Evolutionary conservation across 2,113 vertebrate genomes (phyloP), one percentile per base, ranked within the genome.

Genomic region (Cichladusa arquata): DNA sequence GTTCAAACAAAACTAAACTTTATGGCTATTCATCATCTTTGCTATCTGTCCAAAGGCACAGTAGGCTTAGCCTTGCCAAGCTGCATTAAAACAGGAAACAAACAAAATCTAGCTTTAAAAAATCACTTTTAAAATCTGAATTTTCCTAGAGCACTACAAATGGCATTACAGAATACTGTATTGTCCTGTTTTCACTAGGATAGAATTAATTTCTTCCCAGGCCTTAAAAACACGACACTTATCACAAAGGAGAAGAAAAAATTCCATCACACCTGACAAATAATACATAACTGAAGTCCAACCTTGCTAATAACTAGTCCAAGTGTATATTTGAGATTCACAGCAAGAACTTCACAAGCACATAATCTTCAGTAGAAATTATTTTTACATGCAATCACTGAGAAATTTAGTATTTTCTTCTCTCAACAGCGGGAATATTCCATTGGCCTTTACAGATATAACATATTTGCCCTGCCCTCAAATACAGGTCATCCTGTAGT

Each of bases 1-100:
- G 91, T 94, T 90, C 79, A 93, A 95, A 97, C 81, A 88, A 88
- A 94, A 70, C 71, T 82, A 82, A 93, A 91, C 87, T 94, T 95
- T 2, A 70, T 25, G 25, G 48, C 53, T 84, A 71, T 92, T 83
- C 40, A 86, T 95, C 80, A 86, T 60, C 65, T 93, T 65, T 74
- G 51, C 70, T 88, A 64, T 88, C 91, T 74, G 22, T 84, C 44
- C 62, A 54, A 19, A 71, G 24, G 26, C 69, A 92, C 57, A 76
- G 36, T 48, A 74, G 53, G 45, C 57, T 67, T 53, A 74, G 57
- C 36, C 45, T 64, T 78, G 51, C 67, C 79, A 81, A 90, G 18
- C 9, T n/a, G 6, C 19, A 84, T 65, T 86, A 58, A 90, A 92
- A 90, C 4, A 81, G 65, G 28, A 71, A 92, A 81, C 10, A 65